These are phyloP conservation scores for Galendromus occidentalis DNA, from an alignment of 1,140 invertebrate species.

Conservation along the genomic window DNA sequence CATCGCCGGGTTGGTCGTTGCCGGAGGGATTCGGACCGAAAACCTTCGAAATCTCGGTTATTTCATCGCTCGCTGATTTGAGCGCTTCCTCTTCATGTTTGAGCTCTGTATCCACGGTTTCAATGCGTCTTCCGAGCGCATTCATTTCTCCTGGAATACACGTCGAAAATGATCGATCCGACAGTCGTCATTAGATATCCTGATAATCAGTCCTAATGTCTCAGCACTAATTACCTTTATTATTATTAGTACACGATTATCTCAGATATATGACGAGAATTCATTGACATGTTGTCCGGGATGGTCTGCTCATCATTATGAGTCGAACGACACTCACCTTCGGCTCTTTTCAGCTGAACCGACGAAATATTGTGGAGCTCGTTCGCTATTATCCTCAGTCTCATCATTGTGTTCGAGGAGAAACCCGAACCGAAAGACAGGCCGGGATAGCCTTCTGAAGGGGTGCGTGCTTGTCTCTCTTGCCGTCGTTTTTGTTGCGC, in stretches of 20 bases:
- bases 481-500: slow-evolving; percentile 3
- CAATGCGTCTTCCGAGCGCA: background rate
- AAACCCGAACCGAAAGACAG: slow-evolving; percentile 78
- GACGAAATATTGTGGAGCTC: slow-evolving; percentile 93
- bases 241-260: background rate
- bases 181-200: background rate
- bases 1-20: background rate
- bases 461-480: background rate
- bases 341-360: slow-evolving; percentile 52
- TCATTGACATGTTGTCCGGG: background rate
- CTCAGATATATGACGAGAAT: background rate
- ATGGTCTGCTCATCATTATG: background rate
- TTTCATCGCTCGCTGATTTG: background rate
- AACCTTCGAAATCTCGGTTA: background rate
- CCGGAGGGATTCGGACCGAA: background rate
- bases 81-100: background rate
- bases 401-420: slow-evolving; percentile 91
- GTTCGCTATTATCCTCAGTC: slow-evolving; percentile 85
- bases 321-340: background rate
- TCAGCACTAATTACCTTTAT: background rate
- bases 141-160: background rate
- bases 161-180: background rate
- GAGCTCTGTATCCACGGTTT: background rate
- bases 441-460: slow-evolving; percentile 53
- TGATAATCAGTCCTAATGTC: background rate